These are phyloP conservation scores for Hylaeus volcanicus DNA, from an alignment of 1,140 invertebrate genomes.

Conservation along the genomic window DNA sequence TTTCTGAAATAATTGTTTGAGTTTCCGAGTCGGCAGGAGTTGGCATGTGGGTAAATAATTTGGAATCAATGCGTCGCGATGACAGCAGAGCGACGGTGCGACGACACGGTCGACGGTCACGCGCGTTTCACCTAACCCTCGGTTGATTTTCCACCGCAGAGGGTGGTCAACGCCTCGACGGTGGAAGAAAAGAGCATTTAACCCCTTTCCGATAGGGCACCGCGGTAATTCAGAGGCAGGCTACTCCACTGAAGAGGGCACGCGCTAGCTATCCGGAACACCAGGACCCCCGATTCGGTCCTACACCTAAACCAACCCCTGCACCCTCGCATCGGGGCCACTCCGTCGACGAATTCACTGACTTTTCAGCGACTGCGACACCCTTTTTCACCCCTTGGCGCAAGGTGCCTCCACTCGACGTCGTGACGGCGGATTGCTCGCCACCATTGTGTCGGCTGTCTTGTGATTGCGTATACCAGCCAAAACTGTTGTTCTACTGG, in stretches of 20 bases:
- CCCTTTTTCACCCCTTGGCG: conserved; percentile 65
- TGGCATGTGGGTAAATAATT: neutral
- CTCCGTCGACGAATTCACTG: conserved; percentile 66
- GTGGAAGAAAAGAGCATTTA: conserved; percentile 74
- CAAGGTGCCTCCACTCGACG: conserved; percentile 63
- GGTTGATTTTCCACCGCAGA: conserved; percentile 50
- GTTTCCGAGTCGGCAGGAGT: too few relatives aligned
- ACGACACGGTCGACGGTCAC: conserved; percentile 14
- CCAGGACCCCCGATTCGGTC: conserved; percentile 70
- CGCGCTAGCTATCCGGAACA: conserved; percentile 68
- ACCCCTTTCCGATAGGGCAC: conserved; percentile 70
- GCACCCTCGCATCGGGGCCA: conserved; percentile 72
- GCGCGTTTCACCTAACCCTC: conserved; percentile 39
- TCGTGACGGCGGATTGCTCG: conserved; percentile 23
- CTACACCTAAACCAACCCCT: conserved; percentile 72
- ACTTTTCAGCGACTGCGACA: conserved; percentile 67
- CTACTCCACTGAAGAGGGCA: conserved; percentile 79
- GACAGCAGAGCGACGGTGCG: neutral
- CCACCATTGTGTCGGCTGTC: conserved; percentile 6
- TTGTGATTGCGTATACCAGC: neutral
- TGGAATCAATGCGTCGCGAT: neutral
- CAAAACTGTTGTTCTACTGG: too few relatives aligned
- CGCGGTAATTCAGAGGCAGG: conserved; percentile 58
- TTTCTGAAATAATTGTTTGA: too few relatives aligned
- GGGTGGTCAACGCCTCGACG: conserved; percentile 51